Base-by-base conservation (phyloP, 2,888 invertebrate species). In the Parnassius apollo region DNA sequence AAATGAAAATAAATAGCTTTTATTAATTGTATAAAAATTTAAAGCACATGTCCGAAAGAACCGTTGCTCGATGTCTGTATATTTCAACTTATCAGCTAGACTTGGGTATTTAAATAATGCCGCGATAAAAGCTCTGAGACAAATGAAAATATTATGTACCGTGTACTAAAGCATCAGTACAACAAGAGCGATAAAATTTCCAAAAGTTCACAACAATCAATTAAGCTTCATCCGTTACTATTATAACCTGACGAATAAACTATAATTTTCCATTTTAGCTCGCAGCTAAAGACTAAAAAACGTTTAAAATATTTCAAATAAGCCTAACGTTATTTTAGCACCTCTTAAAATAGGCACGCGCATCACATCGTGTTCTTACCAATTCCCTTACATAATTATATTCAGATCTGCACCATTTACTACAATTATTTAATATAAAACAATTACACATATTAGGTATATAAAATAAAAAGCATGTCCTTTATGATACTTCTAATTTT, bases 281-380 rank as follows among this genome's bases (percentile, higher is more conserved):
- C 12, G 22, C 49, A 60, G 49, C 49, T 68, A 66, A 65, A 69
- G 67, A 35, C 69, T 68, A 66, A 56, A 48, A 54, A 53, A 61
- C 62, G 63, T 60, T 61, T 18, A 49, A 42, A 57, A 57, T 35
- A 51, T 51, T 61, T 52, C 45, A 35, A 57, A 35, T 56, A 63
- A 51, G 55, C 67, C 67, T 70, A 66, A 55, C 58, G 60, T 67
- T 62, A 57, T 66, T 69, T 65, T 75, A 77, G 75, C 76, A 74
- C 77, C 75, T 70, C 65, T 68, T 65, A 56, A 73, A 69, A 54
- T 63, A 70, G 69, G 68, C 70, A 70, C 69, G 70, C 72, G 69
- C 74, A 68, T 68, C 65, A 65, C 74, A 72, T 59, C 74, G 72
- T 56, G 42, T 59, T 50, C 59, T 54, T 52, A 59, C 45, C 51